These are phyloP conservation scores for Glossophaga mutica DNA, from an alignment of 2,797 vertebrate species.

Conservation along the genomic window DNA sequence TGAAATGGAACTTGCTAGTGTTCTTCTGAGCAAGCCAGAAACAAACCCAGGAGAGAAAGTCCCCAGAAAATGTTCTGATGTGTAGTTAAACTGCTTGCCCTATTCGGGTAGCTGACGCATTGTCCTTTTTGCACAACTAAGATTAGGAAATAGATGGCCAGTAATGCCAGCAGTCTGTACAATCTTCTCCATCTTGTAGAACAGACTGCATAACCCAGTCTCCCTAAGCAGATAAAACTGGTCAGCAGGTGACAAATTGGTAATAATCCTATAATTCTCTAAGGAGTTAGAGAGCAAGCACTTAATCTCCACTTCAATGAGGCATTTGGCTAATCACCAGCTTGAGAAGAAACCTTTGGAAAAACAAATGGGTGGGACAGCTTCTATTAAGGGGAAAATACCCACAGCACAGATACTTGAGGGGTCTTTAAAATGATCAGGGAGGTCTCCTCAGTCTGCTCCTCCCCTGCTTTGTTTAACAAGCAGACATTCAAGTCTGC, in stretches of 20 bases:
- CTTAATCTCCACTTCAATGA: slow-evolving; percentile 38
- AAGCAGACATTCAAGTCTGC: not conserved
- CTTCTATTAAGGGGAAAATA: not conserved
- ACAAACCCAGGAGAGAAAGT: not conserved
- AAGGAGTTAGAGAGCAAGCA: slow-evolving; percentile 13
- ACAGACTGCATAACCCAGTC: not conserved
- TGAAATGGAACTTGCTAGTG: not conserved
- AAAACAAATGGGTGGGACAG: not conserved
- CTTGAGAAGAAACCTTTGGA: not conserved
- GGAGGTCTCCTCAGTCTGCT: not conserved
- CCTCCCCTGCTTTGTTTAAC: not conserved
- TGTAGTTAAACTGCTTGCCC: not conserved
- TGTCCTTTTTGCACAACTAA: not conserved
- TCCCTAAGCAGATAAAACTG: not conserved
- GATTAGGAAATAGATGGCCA: not conserved
- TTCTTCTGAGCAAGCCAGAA: not conserved
- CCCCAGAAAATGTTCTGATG: not conserved
- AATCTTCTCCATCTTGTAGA: not conserved
- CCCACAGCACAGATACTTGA: not conserved
- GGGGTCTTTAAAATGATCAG: not conserved
- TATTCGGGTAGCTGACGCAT: not conserved
- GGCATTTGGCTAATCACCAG: not conserved
- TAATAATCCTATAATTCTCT: slow-evolving; percentile 33
- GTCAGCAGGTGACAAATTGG: not conserved
- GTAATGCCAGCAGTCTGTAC: not conserved